These are phyloP conservation scores for Chaetodon trifascialis DNA, from an alignment of 2,113 vertebrate species.

Conservation along the genomic window DNA sequence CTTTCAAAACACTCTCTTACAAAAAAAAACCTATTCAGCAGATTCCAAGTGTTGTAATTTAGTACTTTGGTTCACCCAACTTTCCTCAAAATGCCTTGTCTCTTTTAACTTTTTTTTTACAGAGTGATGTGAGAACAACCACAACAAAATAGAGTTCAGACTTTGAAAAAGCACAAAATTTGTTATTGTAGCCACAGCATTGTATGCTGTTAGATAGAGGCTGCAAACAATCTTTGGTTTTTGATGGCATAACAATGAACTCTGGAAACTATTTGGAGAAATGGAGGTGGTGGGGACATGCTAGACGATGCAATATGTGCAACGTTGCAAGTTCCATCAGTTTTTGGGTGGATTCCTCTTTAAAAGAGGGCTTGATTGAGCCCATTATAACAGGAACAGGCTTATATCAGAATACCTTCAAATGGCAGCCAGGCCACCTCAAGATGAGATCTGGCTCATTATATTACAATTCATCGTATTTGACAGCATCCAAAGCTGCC, in stretches of 20 bases:
- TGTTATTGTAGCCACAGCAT: slow-evolving; percentile 17
- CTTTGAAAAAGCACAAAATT: slow-evolving; percentile 8
- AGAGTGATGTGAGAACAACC: slow-evolving; percentile 12
- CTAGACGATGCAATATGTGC: background rate
- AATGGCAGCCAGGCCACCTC: slow-evolving; percentile 34
- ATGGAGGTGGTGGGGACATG: background rate
- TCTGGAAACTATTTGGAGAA: slow-evolving; percentile 21
- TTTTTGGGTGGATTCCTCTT: slow-evolving; percentile 10
- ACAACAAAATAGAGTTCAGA: background rate
- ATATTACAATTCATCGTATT: slow-evolving; percentile 55
- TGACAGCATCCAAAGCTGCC: slow-evolving; percentile 39
- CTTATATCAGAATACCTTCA: slow-evolving; percentile 37
- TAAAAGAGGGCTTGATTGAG: slow-evolving; percentile 25
- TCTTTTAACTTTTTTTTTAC: slow-evolving; percentile 21
- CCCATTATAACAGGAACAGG: slow-evolving; percentile 32
- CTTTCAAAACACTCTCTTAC: slow-evolving; percentile 1
- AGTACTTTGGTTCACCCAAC: slow-evolving; percentile 1
- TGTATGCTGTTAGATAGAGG: slow-evolving; percentile 16
- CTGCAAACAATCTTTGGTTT: background rate
- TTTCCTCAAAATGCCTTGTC: slow-evolving; percentile 21
- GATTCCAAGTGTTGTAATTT: slow-evolving; percentile 8
- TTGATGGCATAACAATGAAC: slow-evolving; percentile 18
- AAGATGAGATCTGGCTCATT: slow-evolving; percentile 50
- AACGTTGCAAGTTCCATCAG: background rate
- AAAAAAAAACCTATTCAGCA: background rate